Conservation (phyloP, 2,797 vertebrate genomes). For the Synaphobranchus kaupii region DNA sequence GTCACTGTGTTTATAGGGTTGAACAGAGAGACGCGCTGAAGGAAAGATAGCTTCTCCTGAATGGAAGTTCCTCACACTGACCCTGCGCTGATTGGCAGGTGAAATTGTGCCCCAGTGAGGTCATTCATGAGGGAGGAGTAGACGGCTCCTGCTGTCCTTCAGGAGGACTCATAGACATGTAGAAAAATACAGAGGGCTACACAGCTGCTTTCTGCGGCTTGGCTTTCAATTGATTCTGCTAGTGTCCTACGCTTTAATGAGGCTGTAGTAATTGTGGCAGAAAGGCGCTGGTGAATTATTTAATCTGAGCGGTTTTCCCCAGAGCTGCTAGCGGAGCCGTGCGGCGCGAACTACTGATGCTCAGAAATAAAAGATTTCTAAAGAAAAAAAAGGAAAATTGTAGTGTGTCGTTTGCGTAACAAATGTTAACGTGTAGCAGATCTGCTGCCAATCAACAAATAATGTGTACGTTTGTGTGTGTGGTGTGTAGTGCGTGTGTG, state of each 20-base stretch:
- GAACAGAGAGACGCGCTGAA: neutral
- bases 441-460: neutral
- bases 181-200: neutral
- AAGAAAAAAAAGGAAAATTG: neutral
- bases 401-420: neutral
- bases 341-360: neutral
- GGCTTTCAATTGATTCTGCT: neutral
- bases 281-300: slow-evolving; percentile 68
- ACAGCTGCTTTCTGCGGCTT: slow-evolving; percentile 14
- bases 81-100: neutral
- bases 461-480: neutral
- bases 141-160: too few species aligned
- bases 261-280: slow-evolving; percentile 55
- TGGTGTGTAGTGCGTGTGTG: neutral
- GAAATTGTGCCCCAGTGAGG: neutral
- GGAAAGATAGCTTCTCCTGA: neutral
- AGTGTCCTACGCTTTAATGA: slow-evolving; percentile 39
- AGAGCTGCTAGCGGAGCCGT: slow-evolving; percentile 34
- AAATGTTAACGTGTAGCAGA: neutral
- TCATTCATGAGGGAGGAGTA: neutral
- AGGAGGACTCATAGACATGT: neutral
- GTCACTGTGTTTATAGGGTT: too few species aligned
- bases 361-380: neutral
- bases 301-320: slow-evolving; percentile 55
- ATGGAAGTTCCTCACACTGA: neutral